Base-by-base conservation (phyloP, 2,888 invertebrate species). In the Aphelenchoides bicaudatus region DNA sequence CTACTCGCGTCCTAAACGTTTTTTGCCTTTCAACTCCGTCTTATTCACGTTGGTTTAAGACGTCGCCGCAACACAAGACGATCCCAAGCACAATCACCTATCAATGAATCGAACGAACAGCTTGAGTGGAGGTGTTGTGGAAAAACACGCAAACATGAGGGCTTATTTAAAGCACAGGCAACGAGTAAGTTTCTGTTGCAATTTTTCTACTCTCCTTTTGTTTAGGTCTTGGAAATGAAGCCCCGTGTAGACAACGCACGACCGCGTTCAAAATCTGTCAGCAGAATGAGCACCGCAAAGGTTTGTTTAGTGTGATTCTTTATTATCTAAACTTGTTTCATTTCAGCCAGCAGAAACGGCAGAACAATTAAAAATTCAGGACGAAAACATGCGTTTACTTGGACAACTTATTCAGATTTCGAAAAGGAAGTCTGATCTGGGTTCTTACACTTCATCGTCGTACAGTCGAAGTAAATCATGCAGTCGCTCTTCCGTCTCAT, bases 201-300 rank as follows among this genome's bases (percentile, higher is more conserved):
- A n/a, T 16, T 2, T 31, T 48, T 8, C 6, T 16, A 52, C 28
- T 19, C 52, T 34, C 27, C 27, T 16, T 49, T 31, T 31, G n/a
- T 54, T 54, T 43, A 54, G 54, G 54, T 54, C 19, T 21, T 56
- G 53, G 55, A 50, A 39, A 38, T 38, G 27, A 25, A 25, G 34
- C 51, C 57, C 3, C 23, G 30, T 4, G 50, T 56, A 10, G 56
- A 56, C 38, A 34, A 49, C 19, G 38, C 27, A 4, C 16, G 25
- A 43, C 50, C 10, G 8, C 50, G 57, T 29, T 56, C 57, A 21
- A 52, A 56, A 25, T 56, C 57, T 38, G 57, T 53, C 23, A 27
- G 19, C 49, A 48, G 27, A 16, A 27, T 51, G 38, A 21, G n/a
- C 52, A n/a, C 10, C n/a, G 37, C 43, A 27, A 30, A 34, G 25